Evolutionary conservation across 1,140 invertebrate species (phyloP).

Genomic region (Agrilus planipennis): DNA sequence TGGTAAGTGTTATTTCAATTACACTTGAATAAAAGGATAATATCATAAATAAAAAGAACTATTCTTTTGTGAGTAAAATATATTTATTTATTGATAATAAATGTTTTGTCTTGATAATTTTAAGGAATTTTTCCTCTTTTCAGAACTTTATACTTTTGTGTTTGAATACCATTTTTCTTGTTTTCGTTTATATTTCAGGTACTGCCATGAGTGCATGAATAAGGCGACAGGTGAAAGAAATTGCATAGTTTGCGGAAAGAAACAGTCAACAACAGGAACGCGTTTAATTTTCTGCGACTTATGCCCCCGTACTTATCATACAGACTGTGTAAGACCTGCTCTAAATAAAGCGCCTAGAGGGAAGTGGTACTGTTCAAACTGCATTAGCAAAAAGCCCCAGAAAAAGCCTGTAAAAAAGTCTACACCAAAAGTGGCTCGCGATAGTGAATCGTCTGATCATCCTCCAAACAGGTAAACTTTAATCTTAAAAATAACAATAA

Average conservation of each 20-base stretch:
- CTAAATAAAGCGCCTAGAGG: slow-evolving; percentile 71
- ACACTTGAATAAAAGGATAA: not conserved
- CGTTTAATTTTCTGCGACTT: slow-evolving; percentile 74
- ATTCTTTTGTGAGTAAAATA: too few species aligned
- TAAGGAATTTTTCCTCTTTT: too few species aligned
- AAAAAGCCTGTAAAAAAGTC: slow-evolving; percentile 40
- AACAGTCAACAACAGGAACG: slow-evolving; percentile 44
- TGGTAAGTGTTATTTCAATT: slow-evolving; percentile 65
- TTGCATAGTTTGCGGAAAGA: slow-evolving; percentile 80
- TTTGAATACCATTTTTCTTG: too few species aligned
- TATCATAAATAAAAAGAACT: too few species aligned
- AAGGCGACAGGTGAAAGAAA: slow-evolving; percentile 82
- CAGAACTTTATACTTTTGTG: too few species aligned
- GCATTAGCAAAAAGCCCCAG: slow-evolving; percentile 66
- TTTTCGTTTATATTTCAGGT: slow-evolving; percentile 51
- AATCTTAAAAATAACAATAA: not conserved
- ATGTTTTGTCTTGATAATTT: too few species aligned
- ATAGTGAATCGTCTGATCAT: slow-evolving; percentile 45
- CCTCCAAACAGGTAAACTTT: slow-evolving; percentile 45
- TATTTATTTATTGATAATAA: too few species aligned
- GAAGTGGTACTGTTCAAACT: slow-evolving; percentile 78
- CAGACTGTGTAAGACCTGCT: slow-evolving; percentile 82
- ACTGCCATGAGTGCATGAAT: slow-evolving; percentile 93
- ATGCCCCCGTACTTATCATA: slow-evolving; percentile 84
- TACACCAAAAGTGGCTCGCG: slow-evolving; percentile 26